Evolutionary conservation across 2,113 vertebrate species (phyloP), one percentile per base, ranked within the genome.

Genomic region (Mohoua ochrocephala): DNA sequence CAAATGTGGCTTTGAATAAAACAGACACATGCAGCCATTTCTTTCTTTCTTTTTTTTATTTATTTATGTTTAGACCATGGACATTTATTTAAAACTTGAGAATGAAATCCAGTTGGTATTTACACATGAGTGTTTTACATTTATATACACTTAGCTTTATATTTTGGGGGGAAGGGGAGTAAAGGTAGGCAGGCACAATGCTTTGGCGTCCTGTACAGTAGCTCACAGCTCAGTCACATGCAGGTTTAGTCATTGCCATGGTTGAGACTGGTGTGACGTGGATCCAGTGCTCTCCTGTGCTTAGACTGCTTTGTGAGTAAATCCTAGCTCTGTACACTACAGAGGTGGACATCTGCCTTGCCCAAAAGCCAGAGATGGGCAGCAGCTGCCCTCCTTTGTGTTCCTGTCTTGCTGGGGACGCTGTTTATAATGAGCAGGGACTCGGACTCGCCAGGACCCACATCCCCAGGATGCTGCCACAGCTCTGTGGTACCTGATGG

Each of bases 401-500:
- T 39, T 83, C n/a, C 41, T 56, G 42, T 33, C 42, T 67, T 13
- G 2, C 57, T 35, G 39, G 6, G 4, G 23, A 27, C 4, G 8
- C 16, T 33, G 63, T 37, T 70, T 11, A 13, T 4, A 49, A 56
- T 0, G 0, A 85, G 1, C 0, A 24, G 31, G 60, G 42, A 53
- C 21, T 24, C 2, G 1, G 22, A 22, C 63, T 52, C 0, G 0
- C 9, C 71, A 64, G 64, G 77, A n/a, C 24, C 26, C 37, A 5
- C 1, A 7, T 15, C 16, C 33, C 41, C 4, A 1, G 45, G 67
- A 44, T 45, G 67, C 63, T 89, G 59, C 54, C 64, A 13, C 31
- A 52, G 59, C 41, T 73, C 49, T 28, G 41, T 0, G 1, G 49
- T 30, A 49, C 28, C 44, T 2, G 6, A 39, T 0, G 0, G 13